Conservation (phyloP, 2,113 vertebrate species). For the Rutilus rutilus region DNA sequence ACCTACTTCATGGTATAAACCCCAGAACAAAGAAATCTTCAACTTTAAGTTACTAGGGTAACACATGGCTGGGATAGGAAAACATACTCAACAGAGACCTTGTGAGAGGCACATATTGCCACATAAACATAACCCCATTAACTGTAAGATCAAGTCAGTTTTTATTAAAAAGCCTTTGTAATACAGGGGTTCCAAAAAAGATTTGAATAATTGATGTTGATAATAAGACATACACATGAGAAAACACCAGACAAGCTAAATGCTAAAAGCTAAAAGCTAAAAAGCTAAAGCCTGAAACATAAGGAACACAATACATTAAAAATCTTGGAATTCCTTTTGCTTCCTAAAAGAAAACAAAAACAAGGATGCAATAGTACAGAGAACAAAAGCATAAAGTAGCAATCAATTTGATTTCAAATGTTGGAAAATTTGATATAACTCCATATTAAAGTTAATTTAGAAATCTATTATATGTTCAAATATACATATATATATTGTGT, state of each 20-base stretch:
- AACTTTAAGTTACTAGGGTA: too few species aligned
- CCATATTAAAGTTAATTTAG: neutral
- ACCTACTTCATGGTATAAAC: too few species aligned
- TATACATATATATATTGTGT: too few species aligned
- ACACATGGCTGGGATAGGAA: too few species aligned
- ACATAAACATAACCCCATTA: neutral
- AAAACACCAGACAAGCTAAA: neutral
- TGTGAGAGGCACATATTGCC: too few species aligned
- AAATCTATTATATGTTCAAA: neutral
- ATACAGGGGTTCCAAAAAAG: neutral
- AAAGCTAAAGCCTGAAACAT: neutral
- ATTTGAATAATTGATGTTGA: neutral
- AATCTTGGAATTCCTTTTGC: neutral
- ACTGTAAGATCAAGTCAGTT: neutral
- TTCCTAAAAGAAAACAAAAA: neutral
- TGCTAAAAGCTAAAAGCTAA: too few species aligned
- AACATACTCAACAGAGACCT: too few species aligned
- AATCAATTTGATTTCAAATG: neutral
- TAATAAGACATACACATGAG: neutral
- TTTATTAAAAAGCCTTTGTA: neutral
- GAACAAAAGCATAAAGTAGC: neutral
- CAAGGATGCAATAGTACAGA: neutral
- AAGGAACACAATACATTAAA: neutral
- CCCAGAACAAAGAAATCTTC: too few species aligned
- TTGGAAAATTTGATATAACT: neutral